These are phyloP conservation scores for Limnephilus lunatus DNA, from an alignment of 2,888 invertebrate species.

Conservation along the genomic window DNA sequence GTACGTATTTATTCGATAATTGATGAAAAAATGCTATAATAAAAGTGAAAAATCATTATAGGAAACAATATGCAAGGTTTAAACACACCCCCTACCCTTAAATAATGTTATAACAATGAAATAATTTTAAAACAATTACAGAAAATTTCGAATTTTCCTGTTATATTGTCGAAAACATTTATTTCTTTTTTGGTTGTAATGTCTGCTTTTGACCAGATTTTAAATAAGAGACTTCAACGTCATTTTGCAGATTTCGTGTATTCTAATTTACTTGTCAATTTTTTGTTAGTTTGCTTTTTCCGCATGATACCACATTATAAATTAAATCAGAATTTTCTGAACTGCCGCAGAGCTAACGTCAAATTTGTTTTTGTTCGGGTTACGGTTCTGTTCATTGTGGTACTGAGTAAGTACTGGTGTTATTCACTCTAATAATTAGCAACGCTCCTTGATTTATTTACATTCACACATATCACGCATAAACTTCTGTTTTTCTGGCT, in stretches of 20 bases:
- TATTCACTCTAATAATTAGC: not conserved
- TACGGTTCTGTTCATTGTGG: not conserved
- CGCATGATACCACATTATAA: not conserved
- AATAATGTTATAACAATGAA: not conserved
- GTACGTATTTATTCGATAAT: conserved; percentile 30
- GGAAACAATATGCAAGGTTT: not conserved
- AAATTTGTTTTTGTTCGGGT: not conserved
- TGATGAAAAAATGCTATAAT: not conserved
- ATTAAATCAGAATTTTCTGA: not conserved
- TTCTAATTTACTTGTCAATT: not conserved
- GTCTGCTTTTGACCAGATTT: not conserved
- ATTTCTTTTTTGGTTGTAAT: not conserved
- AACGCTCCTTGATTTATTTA: not conserved
- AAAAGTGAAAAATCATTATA: not conserved
- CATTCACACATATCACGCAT: not conserved
- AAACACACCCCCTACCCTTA: not conserved
- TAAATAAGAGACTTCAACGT: not conserved
- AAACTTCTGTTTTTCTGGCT: not conserved
- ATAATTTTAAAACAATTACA: not conserved
- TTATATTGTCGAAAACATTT: not conserved
- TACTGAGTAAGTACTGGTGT: not conserved
- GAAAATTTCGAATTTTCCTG: too few species aligned
- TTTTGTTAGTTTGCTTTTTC: not conserved
- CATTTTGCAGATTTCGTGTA: not conserved
- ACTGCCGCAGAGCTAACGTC: not conserved